A percentile compares a stretch with the other conserved stretches of the same genome.
Conservation (phyloP, 2,888 invertebrate species). For the Agriotes lineatus region DNA sequence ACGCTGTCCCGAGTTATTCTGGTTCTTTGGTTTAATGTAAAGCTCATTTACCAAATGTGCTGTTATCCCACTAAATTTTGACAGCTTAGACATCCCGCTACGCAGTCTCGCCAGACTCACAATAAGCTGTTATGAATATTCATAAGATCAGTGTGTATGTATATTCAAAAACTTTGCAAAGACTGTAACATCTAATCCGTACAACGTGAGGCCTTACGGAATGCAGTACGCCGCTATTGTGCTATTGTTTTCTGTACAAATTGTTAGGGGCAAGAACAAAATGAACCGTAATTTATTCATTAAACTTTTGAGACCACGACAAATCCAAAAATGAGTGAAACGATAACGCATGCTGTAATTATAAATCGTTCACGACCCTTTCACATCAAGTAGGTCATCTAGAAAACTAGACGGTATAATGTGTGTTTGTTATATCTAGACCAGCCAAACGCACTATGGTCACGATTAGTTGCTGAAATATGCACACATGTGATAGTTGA, state of each 20-base stretch:
- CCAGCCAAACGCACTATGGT: too few species aligned
- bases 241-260: slow-evolving; percentile 9
- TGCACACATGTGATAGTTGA: too few species aligned
- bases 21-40: slow-evolving; percentile 29
- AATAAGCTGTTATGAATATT: slow-evolving; percentile 38
- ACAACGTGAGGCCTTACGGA: slow-evolving; percentile 18
- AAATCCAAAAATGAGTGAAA: neutral
- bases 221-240: neutral
- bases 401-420: too few species aligned
- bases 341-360: neutral
- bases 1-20: slow-evolving; percentile 7
- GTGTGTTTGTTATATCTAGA: too few species aligned
- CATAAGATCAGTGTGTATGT: slow-evolving; percentile 30
- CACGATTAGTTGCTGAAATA: too few species aligned
- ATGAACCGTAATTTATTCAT: slow-evolving; percentile 12
- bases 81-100: slow-evolving; percentile 32
- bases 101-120: slow-evolving; percentile 27
- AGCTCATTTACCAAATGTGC: slow-evolving; percentile 33
- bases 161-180: slow-evolving; percentile 38
- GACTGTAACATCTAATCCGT: slow-evolving; percentile 33
- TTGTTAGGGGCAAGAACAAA: neutral
- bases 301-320: neutral
- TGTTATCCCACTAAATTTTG: slow-evolving; percentile 27
- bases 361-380: too few species aligned
- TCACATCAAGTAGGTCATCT: too few species aligned